These are phyloP conservation scores for Anolis apletophallus DNA, from an alignment of 2,797 vertebrate species.

Conservation along the genomic window DNA sequence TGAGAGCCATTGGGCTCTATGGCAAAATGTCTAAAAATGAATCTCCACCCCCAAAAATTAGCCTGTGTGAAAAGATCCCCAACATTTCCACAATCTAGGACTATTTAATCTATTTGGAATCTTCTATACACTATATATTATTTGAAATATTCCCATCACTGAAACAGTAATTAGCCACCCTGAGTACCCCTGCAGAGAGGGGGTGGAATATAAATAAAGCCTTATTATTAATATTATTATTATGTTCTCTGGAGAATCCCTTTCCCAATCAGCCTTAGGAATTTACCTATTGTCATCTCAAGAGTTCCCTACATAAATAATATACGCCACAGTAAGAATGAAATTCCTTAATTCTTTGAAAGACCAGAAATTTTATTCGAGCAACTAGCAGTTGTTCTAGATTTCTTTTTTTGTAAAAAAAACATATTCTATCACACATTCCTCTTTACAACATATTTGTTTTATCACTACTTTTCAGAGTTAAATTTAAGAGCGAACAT, in stretches of 20 bases:
- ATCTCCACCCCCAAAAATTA: no score
- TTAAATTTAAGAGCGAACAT: background rate
- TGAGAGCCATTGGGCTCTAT: no score
- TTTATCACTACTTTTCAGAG: background rate
- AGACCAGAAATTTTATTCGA: background rate
- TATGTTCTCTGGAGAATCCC: background rate
- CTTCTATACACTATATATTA: background rate
- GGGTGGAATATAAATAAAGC: no score
- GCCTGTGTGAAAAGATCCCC: no score
- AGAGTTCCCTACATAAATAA: background rate
- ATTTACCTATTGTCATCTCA: background rate
- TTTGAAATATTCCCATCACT: background rate
- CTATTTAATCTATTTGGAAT: background rate
- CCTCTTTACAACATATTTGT: no score
- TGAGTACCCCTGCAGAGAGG: no score
- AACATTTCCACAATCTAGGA: background rate
- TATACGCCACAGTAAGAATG: background rate
- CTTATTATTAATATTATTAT: no score
- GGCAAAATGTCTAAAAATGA: no score
- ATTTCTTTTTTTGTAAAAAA: no score
- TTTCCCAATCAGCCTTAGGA: background rate
- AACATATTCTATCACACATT: background rate
- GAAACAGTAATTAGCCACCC: background rate
- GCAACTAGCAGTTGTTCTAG: background rate
- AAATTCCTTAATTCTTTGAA: background rate